phyloP scores from a whole-genome alignment of 2,113 vertebrate species.

The Conger conger region DNA sequence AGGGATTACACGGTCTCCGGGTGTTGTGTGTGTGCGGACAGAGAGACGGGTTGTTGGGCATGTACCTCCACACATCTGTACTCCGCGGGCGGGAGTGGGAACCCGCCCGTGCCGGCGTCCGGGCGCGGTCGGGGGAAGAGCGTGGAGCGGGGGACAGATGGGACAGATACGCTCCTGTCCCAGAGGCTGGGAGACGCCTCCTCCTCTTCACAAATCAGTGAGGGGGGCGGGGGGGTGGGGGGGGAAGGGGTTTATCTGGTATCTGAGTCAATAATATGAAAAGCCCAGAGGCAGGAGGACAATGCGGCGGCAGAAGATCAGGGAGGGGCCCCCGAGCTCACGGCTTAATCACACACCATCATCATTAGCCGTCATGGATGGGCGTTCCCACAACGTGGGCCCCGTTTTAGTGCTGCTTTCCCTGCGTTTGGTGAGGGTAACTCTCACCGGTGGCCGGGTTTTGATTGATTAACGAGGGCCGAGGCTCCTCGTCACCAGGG shows the following conservation, averaged over 20 bases:
- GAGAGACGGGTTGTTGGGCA: neutral
- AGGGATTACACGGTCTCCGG: neutral
- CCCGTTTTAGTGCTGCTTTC: neutral
- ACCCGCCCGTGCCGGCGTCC: neutral
- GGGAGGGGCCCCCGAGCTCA: neutral
- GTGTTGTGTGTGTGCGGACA: neutral
- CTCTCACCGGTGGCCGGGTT: neutral
- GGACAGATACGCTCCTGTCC: neutral
- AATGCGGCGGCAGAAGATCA: neutral
- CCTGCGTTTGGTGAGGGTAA: neutral
- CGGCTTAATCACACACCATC: neutral
- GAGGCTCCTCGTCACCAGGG: neutral
- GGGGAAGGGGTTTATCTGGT: neutral
- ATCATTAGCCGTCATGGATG: neutral
- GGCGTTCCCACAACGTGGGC: neutral
- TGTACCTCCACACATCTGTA: too few species aligned
- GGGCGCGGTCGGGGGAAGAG: neutral
- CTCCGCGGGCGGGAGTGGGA: neutral
- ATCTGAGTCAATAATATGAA: neutral
- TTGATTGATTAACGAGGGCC: neutral
- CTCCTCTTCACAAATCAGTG: neutral
- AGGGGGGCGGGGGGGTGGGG: neutral
- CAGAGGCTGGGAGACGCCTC: neutral
- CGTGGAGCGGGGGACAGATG: constrained; percentile 14
- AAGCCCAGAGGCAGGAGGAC: neutral